A percentile compares a stretch with the other conserved stretches of the same genome.
phyloP scores from a whole-genome alignment of 2,888 invertebrate genomes.

The Mythimna albipuncta region DNA sequence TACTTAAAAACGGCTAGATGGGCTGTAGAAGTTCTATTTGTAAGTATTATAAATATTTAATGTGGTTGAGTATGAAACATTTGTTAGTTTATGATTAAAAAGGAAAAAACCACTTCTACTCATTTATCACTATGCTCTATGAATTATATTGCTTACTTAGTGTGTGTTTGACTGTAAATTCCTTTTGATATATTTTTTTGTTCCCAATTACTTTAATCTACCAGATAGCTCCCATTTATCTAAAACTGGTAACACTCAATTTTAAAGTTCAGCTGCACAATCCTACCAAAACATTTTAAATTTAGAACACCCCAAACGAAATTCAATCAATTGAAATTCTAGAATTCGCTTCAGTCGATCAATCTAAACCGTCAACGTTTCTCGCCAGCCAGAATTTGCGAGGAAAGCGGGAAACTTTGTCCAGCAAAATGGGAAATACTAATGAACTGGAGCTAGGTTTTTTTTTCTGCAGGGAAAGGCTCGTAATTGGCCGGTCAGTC shows the following conservation, averaged over 20 bases:
- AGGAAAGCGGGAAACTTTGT: constrained; percentile 43
- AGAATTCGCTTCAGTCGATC: constrained; percentile 51
- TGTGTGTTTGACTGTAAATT: not conserved
- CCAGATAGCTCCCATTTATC: not conserved
- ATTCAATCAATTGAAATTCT: constrained; percentile 49
- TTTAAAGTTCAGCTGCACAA: constrained; percentile 18
- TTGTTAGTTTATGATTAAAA: too few relatives aligned
- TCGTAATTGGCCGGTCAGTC: constrained; percentile 52
- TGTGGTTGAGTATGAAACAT: not conserved
- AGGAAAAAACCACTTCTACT: too few relatives aligned
- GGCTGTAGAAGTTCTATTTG: too few relatives aligned
- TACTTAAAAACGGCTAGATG: too few relatives aligned
- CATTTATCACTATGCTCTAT: too few relatives aligned
- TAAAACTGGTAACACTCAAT: not conserved
- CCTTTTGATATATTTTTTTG: not conserved
- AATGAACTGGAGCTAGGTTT: constrained; percentile 56
- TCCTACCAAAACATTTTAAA: constrained; percentile 18
- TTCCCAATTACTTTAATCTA: not conserved
- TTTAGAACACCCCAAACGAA: constrained; percentile 39
- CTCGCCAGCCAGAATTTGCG: constrained; percentile 40
- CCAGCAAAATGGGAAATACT: constrained; percentile 49
- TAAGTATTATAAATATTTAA: too few relatives aligned
- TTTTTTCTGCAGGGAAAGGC: constrained; percentile 20
- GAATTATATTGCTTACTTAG: too few relatives aligned
- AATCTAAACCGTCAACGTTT: constrained; percentile 46